A percentile compares a stretch with the other conserved stretches of the same genome.
Evolutionary conservation across 2,113 vertebrate genomes (phyloP).

Genomic region (Xiphorhynchus elegans): DNA sequence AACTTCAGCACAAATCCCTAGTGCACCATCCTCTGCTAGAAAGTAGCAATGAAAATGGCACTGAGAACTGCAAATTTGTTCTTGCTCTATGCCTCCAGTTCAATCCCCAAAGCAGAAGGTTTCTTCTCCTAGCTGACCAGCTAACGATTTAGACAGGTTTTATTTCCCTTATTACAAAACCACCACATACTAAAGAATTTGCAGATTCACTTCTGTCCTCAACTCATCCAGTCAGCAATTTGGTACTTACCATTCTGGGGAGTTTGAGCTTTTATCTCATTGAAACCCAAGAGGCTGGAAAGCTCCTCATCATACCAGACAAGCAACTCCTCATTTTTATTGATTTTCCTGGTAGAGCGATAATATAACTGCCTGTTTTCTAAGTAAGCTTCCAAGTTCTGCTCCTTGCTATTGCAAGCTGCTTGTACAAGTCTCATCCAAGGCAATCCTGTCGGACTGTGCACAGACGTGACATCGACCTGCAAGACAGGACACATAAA

Average conservation of each 20-base stretch:
- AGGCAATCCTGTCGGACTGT: slow-evolving; percentile 79
- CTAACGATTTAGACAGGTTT: not conserved
- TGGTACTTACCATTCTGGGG: slow-evolving; percentile 75
- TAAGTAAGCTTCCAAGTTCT: slow-evolving; percentile 83
- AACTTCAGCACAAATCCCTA: not conserved
- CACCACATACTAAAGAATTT: not conserved
- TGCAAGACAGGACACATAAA: slow-evolving; percentile 47
- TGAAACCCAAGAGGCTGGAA: slow-evolving; percentile 84
- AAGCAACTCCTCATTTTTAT: slow-evolving; percentile 84
- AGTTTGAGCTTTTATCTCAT: slow-evolving; percentile 71
- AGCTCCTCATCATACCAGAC: slow-evolving; percentile 89
- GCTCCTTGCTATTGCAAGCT: slow-evolving; percentile 78
- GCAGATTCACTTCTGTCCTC: not conserved
- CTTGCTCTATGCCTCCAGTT: not conserved
- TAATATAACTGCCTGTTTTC: slow-evolving; percentile 82
- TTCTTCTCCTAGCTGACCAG: not conserved
- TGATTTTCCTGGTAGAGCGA: slow-evolving; percentile 78
- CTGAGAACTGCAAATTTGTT: not conserved
- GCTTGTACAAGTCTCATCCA: slow-evolving; percentile 84
- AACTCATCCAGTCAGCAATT: not conserved
- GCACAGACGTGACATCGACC: slow-evolving; percentile 83
- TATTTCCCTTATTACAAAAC: not conserved
- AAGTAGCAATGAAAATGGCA: not conserved
- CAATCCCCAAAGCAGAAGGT: not conserved
- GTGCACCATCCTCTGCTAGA: not conserved